Base-by-base conservation (phyloP, 2,888 invertebrate species). In the Erebia palarica region DNA sequence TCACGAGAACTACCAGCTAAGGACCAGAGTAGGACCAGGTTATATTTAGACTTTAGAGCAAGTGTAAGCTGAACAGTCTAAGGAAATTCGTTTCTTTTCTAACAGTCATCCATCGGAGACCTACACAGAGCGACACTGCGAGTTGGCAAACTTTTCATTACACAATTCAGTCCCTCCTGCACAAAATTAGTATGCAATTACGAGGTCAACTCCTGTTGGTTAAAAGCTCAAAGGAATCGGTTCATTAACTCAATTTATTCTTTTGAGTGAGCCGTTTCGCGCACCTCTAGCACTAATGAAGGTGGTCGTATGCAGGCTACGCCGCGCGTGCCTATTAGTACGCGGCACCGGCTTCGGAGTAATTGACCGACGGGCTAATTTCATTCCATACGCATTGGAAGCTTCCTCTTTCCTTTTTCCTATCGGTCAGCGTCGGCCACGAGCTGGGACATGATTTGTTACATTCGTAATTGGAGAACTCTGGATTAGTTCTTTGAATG, bases 391-490 rank as follows among this genome's bases (percentile, higher is more conserved):
- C 91, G 89, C 92, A 91, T 92, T 86, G 85, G 83, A 77, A 82
- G 90, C 90, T 93, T 93, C 92, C 92, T 93, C 92, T 92, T 93
- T 91, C 92, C 92, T 92, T 88, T 92, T 93, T 92, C 92, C 92
- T 92, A 93, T 92, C 92, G 92, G 92, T 91, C 92, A 92, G 85
- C 86, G 84, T 80, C 83, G 84, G 81, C 83, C 86, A 85, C 86
- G 84, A 84, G 87, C 82, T 85, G 77, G 80, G 80, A 82, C 79
- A 81, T 80, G 75, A 80, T 71, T 73, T 71, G 69, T 73, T 70
- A 68, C 70, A 61, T 55, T 74, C 72, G 75, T 74, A 72, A 73
- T 74, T 76, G 36, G 66, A 69, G 60, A 69, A 69, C 61, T 69
- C 68, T 69, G 68, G 65, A 57, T 69, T 72, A 55, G 42, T 44